Base-by-base conservation (phyloP, 2,888 invertebrate species). In the Diarsia dahlii region DNA sequence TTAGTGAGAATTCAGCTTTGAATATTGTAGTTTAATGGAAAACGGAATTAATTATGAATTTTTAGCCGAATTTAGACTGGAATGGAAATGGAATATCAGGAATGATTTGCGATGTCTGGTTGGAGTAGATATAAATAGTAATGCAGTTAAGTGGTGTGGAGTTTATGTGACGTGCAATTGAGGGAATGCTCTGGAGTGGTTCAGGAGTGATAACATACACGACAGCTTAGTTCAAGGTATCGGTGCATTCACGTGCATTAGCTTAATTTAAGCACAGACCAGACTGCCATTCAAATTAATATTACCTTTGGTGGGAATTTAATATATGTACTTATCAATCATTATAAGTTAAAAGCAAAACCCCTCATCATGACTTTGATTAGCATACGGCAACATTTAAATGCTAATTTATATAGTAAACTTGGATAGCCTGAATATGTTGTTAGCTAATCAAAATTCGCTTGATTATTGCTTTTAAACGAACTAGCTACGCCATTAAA, bases 141-240 rank as follows among this genome's bases (percentile, higher is more conserved):
- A 71, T 67, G 67, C 63, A 71, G 54, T 74, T 62, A 58, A 71
- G 73, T 72, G 60, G 28, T 68, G 65, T 85, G 89, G 80, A 81
- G 82, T 89, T 87, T 87, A 84, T 88, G 83, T 86, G 86, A 88
- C 74, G 73, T 87, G 86, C 83, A 65, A 62, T 54, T 78, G 50
- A 74, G 63, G 89, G 88, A 86, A 84, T 87, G 81, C 76, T 84
- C 70, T 80, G 80, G 83, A 84, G 60, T 28, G 28, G 28, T 15
- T 15, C 39, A 58, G 4, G 20, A 60, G 13, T 84, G 90, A 92
- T 91, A 91, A 88, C 84, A 87, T 78, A 83, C 86, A 88, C 84
- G 65, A 67, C 56, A 90, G 91, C 92, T 93, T 92, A 91, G 85
- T 83, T 81, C 88, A 88, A 90, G 89, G 90, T 93, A 93, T 93